Evolutionary conservation across 2,113 vertebrate genomes (phyloP), one percentile per base, ranked within the genome.

Genomic region (Peromyscus polionotus): DNA sequence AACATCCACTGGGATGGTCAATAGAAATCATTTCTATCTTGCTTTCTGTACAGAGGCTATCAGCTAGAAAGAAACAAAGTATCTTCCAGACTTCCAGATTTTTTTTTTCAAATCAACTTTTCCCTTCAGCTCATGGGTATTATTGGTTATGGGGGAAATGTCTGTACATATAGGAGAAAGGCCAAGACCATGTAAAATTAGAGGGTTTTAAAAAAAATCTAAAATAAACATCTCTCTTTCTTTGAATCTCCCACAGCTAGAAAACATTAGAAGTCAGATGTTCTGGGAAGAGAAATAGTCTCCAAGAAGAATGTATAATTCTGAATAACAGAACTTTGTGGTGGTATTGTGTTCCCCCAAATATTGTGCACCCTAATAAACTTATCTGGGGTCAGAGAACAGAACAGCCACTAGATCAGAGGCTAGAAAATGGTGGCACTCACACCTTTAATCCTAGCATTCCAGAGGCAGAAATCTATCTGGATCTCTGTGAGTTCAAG

Each of bases 191-290:
- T 81, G 91, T 59, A 76, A 96, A 97, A 96, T 24, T 90, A n/a
- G 73, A 94, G 92, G 4, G 7, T 36, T 93, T 57, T 42, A 63
- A 80, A 88, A 93, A 51, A 51, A 51, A 51, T 45, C 48, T 83
- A 83, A 96, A 97, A 95, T 92, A 94, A 79, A 54, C 13, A 0
- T 67, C 45, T 73, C 89, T 92, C 92, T 73, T 91, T 92, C 92
- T 95, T 67, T 88, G 75, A 91, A 36, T 97, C 31, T 63, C 42
- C 90, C 31, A 84, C 94, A 96, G 61, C 31, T 94, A 97, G 94
- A 95, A 94, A 91, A 67, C 48, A 0, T 57, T 91, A 73, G 63
- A 90, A 91, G 54, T 84, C 95, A 96, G 81, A 93, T 96, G n/a
- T 65, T 65, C 16, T 91, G 75, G 91, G 61, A 89, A 97, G 77